Conservation (phyloP, 2,888 invertebrate species). For the Malthinus seriepunctatus region DNA sequence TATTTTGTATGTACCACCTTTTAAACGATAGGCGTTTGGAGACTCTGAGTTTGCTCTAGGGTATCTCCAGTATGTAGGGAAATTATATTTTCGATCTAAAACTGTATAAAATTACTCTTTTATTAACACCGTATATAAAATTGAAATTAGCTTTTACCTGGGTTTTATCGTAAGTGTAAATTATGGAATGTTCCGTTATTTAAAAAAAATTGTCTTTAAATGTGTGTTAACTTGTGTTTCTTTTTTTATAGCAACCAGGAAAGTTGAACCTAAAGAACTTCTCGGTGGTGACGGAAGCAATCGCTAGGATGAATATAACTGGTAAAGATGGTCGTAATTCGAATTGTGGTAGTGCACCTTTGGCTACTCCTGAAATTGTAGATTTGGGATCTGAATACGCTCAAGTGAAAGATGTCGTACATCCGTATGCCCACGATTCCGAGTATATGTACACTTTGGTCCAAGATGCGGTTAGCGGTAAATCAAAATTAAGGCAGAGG, state of each 20-base stretch:
- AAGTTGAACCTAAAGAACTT: conserved; percentile 89
- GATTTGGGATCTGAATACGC: conserved; percentile 77
- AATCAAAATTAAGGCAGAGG: conserved; percentile 63
- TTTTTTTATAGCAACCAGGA: conserved; percentile 72
- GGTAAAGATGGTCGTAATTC: conserved; percentile 56
- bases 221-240: not conserved
- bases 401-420: conserved; percentile 60
- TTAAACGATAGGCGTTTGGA: too few relatives aligned
- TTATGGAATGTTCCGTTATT: not conserved
- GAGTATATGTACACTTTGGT: conserved; percentile 71
- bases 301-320: conserved; percentile 71
- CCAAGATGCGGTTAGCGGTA: conserved; percentile 66
- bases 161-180: not conserved
- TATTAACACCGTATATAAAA: not conserved
- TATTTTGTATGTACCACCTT: too few relatives aligned
- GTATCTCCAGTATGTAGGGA: too few relatives aligned
- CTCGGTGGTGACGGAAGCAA: conserved; percentile 84
- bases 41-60: too few relatives aligned
- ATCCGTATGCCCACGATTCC: conserved; percentile 57
- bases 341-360: conserved; percentile 69
- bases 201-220: not conserved
- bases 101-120: too few relatives aligned
- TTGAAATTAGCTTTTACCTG: conserved; percentile 6
- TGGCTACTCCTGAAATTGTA: conserved; percentile 77
- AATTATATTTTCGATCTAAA: too few relatives aligned